These are phyloP conservation scores for Elachura formosa DNA, from an alignment of 2,113 vertebrate species.

Conservation along the genomic window DNA sequence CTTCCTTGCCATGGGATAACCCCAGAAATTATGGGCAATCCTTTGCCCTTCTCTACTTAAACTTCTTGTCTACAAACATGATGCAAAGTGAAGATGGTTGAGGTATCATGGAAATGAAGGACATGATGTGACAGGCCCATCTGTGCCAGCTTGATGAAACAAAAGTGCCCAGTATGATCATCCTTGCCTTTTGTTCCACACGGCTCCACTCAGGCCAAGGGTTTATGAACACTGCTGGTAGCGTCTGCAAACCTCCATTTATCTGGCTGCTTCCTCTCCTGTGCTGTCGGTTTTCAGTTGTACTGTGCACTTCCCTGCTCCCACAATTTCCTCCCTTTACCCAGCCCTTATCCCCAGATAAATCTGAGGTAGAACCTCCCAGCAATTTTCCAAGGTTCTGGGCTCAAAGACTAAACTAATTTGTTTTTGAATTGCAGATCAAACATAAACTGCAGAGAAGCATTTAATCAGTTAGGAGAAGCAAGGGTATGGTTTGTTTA, in stretches of 20 bases:
- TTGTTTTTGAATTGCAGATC: constrained; percentile 52
- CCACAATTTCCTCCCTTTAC: background rate
- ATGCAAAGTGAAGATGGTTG: constrained; percentile 52
- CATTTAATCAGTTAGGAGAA: constrained; percentile 65
- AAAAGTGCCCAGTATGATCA: constrained; percentile 55
- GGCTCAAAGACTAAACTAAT: constrained; percentile 52
- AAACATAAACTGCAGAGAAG: constrained; percentile 25
- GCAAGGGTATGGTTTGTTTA: constrained; percentile 45
- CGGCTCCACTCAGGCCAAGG: background rate
- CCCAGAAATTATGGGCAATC: constrained; percentile 19
- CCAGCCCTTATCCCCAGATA: background rate
- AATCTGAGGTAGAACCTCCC: constrained; percentile 21
- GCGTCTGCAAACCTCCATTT: background rate
- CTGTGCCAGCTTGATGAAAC: constrained; percentile 59
- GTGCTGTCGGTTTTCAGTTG: background rate
- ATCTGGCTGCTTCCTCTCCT: background rate
- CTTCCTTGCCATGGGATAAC: background rate
- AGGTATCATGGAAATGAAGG: constrained; percentile 47
- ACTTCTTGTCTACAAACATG: background rate
- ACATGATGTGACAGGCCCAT: constrained; percentile 48
- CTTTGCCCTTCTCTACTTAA: background rate
- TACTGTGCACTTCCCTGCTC: constrained; percentile 6
- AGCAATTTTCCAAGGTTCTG: constrained; percentile 49
- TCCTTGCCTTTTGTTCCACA: constrained; percentile 55
- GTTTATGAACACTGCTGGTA: background rate